Evolutionary conservation across 2,888 invertebrate genomes (phyloP), one percentile per base, ranked within the genome.

Genomic region (Pseudoips prasinana): DNA sequence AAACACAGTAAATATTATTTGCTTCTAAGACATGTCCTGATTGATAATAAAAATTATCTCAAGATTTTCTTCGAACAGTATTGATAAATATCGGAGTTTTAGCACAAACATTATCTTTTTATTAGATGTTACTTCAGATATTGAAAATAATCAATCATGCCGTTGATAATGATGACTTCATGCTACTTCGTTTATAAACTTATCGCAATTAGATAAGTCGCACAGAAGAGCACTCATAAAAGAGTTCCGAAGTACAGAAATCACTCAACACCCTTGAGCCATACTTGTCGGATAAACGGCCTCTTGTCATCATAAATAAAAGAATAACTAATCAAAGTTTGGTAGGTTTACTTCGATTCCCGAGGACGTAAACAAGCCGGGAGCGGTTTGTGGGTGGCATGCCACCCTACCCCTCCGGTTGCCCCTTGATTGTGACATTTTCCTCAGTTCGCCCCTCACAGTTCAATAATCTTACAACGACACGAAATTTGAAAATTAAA

Each of bases 361-460:
- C 63, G 71, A 64, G 64, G 73, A 74, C 62, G 75, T 77, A 78
- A 79, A 81, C 75, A 80, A 65, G 53, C 57, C 63, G 55, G 56
- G 60, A 58, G 63, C 58, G 58, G 53, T 51, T 34, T 29, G 62
- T 33, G 64, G 64, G 65, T 24, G 65, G 56, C 32, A 35, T 46
- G 38, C 43, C 46, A 25, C 44, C 41, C 39, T 5, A 14, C 2
- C 35, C 40, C 49, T 48, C 33, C 33, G 8, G 10, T 3, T 8
- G 24, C 62, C 61, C 67, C 68, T 76, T 69, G 75, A 79, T 79
- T 73, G 77, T 76, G 76, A 80, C 78, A 78, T 81, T 84, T 81
- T 78, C 77, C 70, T 73, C 72, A 77, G 70, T 55, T 64, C 64
- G 53, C 65, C 64, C 65, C 68, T 72, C 53, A 53, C 72, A 73